Percentiles rank a stretch among this genome's conserved stretches.
Conservation (phyloP, 2,888 invertebrate species). For the Synergus itoensis region DNA sequence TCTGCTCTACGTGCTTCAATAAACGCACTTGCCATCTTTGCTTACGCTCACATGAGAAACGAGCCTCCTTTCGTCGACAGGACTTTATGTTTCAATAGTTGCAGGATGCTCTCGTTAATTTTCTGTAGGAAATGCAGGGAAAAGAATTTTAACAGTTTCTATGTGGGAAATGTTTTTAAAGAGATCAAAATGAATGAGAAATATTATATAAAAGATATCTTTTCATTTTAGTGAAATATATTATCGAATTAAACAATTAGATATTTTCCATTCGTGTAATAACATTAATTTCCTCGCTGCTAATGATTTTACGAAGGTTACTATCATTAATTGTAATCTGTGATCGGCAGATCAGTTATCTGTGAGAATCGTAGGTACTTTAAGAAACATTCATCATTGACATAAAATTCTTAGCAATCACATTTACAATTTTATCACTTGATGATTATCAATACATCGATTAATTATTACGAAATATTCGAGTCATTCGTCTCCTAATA, state of each 20-base stretch:
- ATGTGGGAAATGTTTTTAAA: conserved; percentile 13
- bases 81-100: conserved; percentile 32
- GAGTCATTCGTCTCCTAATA: conserved; percentile 16
- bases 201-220: too few relatives aligned
- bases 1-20: conserved; percentile 38
- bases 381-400: conserved; percentile 26
- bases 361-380: conserved; percentile 24
- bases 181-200: neutral
- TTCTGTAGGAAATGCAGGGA: neutral
- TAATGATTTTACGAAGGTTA: conserved; percentile 26
- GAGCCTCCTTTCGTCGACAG: conserved; percentile 6
- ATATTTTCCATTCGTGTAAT: conserved; percentile 2
- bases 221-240: too few relatives aligned
- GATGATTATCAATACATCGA: conserved; percentile 23
- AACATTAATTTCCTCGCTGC: neutral
- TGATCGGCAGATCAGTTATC: conserved; percentile 22
- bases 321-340: conserved; percentile 26
- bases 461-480: conserved; percentile 36
- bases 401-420: conserved; percentile 31
- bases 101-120: conserved; percentile 28
- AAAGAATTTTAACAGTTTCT: neutral
- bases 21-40: conserved; percentile 15
- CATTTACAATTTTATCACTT: conserved; percentile 30
- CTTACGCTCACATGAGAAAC: conserved; percentile 14
- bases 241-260: neutral